Evolutionary conservation across 1,140 invertebrate genomes (phyloP), one percentile per base, ranked within the genome.

Genomic region (Pseudomyrmex flavicornis): DNA sequence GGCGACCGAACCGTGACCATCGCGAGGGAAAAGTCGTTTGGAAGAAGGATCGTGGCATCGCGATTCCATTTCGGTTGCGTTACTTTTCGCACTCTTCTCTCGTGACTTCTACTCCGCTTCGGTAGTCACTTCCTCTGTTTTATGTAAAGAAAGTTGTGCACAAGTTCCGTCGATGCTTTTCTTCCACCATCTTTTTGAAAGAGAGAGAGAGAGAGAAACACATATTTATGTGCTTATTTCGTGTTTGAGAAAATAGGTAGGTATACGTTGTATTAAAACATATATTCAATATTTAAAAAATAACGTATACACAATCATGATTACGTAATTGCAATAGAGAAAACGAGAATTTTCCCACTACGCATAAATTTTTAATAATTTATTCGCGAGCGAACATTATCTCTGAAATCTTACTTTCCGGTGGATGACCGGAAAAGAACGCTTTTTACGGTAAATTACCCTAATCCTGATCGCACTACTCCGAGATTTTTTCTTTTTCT

Each of bases 1-100:
- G 87, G 35, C 84, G 88, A 86, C 26, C 87, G 87, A 84, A 83
- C 77, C 82, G 87, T 89, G 88, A 89, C 87, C 84, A 88, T 86
- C 56, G 75, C 13, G 17, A 59, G 79, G 59, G 84, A 50, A 26
- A 82, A 66, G 82, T 85, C 69, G 46, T 74, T 72, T 44, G 8
- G 72, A 79, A 74, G 75, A 88, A 88, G 63, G 48, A 86, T 86
- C 75, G 88, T 54, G 75, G 59, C 50, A 80, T 87, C 85, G 59
- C 65, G 63, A 68, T 54, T 58, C 77, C 59, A 46, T 58, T 58
- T 56, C 26, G 26, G 48, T 77, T 35, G 48, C 61, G 62, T 66
- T 44, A 56, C 74, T 79, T 69, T 70, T 83, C 63, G 73, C 82
- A 44, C 72, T n/a, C 52, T 44, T 50, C 35, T 35, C 35, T 35